Evolutionary conservation across 2,113 vertebrate species (phyloP).

Genomic region (Daphoenositta chrysoptera): DNA sequence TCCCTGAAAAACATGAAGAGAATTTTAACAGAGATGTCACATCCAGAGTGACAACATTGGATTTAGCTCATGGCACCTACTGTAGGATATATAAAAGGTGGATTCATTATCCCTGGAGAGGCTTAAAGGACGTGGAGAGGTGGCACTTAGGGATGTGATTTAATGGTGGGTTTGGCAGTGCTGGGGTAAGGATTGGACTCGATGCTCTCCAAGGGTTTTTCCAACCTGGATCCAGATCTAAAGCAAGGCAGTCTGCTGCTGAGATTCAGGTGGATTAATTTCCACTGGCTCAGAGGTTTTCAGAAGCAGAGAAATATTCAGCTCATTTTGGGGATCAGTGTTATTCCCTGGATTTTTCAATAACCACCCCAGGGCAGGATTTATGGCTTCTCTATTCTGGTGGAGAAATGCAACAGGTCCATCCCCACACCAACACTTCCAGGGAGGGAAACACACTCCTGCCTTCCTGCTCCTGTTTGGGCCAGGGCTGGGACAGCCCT

Average conservation of each 20-base stretch:
- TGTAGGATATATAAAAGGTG: background rate
- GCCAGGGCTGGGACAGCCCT: background rate
- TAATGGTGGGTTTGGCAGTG: background rate
- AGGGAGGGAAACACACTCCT: background rate
- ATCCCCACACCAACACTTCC: background rate
- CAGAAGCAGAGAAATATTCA: background rate
- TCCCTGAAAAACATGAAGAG: background rate
- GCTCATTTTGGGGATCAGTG: constrained; percentile 1
- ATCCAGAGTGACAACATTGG: rapidly evolving
- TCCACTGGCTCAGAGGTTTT: background rate
- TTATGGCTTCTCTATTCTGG: background rate
- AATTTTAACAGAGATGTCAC: background rate
- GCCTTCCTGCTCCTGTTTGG: background rate
- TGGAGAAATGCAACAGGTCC: background rate
- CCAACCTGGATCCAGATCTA: background rate
- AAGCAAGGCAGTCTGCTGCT: background rate
- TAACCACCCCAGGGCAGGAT: background rate
- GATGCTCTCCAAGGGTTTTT: rapidly evolving
- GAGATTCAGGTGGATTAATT: background rate
- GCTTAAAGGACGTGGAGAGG: background rate
- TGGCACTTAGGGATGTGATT: background rate
- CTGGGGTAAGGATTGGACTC: background rate
- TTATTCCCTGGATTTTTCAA: background rate
- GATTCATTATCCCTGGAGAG: background rate
- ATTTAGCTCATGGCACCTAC: background rate